Conservation (phyloP, 2,888 invertebrate genomes). For the Crepidodera aurea region DNA sequence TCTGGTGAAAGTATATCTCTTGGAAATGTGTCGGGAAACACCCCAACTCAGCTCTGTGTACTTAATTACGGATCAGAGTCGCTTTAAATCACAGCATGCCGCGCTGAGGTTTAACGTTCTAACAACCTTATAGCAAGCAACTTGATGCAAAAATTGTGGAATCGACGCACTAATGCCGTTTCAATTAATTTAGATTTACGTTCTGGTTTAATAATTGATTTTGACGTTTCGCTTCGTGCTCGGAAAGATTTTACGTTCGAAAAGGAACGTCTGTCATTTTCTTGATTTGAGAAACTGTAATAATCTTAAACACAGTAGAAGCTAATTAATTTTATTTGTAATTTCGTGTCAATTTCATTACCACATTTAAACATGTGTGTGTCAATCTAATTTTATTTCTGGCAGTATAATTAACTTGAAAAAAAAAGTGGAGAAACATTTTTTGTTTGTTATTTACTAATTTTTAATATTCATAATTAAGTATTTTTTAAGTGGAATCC, state of each 20-base stretch:
- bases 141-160: slow-evolving; percentile 49
- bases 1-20: slow-evolving; percentile 47
- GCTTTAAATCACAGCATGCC: slow-evolving; percentile 56
- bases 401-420: too few relatives aligned
- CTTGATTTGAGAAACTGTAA: too few relatives aligned
- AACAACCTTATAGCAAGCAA: slow-evolving; percentile 50
- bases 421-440: too few relatives aligned
- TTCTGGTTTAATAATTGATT: slow-evolving; percentile 12
- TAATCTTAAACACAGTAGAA: too few relatives aligned
- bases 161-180: slow-evolving; percentile 42
- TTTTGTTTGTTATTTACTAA: too few relatives aligned
- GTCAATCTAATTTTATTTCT: too few relatives aligned
- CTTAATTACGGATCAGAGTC: slow-evolving; percentile 57
- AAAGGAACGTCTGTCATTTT: too few relatives aligned
- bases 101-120: slow-evolving; percentile 42
- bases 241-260: not conserved
- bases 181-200: slow-evolving; percentile 43
- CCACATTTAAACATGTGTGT: too few relatives aligned
- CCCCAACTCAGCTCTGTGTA: slow-evolving; percentile 44
- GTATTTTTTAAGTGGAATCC: too few relatives aligned
- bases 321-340: too few relatives aligned
- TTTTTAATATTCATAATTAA: too few relatives aligned
- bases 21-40: slow-evolving; percentile 55
- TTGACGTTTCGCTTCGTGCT: slow-evolving; percentile 2
- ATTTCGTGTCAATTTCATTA: too few relatives aligned